A percentile compares a stretch with the other conserved stretches of the same genome.
These are phyloP conservation scores for Pristis pectinata DNA, from an alignment of 2,797 vertebrate species.

Conservation along the genomic window DNA sequence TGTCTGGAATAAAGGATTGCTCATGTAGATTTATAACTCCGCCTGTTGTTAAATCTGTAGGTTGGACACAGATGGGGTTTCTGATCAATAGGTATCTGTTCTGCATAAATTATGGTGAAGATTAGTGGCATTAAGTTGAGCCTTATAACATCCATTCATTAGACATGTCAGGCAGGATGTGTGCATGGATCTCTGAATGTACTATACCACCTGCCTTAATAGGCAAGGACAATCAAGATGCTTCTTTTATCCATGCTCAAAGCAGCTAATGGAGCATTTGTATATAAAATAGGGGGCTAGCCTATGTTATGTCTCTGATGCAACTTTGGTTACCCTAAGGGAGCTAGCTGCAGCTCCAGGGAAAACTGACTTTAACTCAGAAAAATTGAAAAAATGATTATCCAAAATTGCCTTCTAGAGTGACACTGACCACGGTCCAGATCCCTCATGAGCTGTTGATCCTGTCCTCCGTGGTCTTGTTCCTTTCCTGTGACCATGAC, in stretches of 20 bases:
- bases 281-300: neutral
- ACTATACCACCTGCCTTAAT: neutral
- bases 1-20: neutral
- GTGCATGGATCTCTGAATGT: neutral
- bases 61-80: neutral
- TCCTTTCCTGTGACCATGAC: too few species aligned
- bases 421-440: too few species aligned
- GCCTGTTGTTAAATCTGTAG: neutral
- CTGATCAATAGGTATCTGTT: too few species aligned
- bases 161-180: neutral
- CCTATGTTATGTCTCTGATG: neutral
- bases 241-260: neutral
- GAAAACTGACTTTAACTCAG: neutral
- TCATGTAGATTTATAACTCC: neutral
- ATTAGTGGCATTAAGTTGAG: neutral
- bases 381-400: neutral
- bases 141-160: neutral
- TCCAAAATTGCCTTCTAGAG: neutral
- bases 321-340: neutral
- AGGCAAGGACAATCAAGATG: neutral
- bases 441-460: too few species aligned
- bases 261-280: neutral
- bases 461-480: too few species aligned
- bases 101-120: neutral
- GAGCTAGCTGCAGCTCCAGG: neutral